phyloP scores from a whole-genome alignment of 2,888 invertebrate genomes.

The Graphium colonna region DNA sequence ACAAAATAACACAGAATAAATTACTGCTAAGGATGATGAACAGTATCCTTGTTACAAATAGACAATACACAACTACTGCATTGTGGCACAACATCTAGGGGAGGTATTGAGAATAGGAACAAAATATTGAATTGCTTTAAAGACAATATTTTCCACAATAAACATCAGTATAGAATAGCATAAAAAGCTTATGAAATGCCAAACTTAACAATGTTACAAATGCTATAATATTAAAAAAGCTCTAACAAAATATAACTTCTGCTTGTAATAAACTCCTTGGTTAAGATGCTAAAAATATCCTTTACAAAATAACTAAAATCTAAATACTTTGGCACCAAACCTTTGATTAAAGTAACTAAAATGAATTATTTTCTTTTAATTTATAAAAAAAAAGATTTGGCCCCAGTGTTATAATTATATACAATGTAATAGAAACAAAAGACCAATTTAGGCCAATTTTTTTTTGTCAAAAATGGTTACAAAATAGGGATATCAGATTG shows the following conservation, averaged over 20 bases:
- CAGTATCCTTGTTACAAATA: too few species aligned
- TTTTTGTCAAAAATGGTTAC: slow-evolving; percentile 4
- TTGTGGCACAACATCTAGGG: slow-evolving; percentile 1
- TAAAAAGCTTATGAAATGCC: not conserved
- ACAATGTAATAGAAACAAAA: slow-evolving; percentile 7
- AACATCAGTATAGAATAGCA: too few species aligned
- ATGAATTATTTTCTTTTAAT: not conserved
- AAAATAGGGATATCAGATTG: slow-evolving; percentile 13
- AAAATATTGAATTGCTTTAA: too few species aligned
- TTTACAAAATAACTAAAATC: not conserved
- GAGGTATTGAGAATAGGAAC: not conserved
- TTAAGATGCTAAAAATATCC: not conserved
- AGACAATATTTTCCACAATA: too few species aligned
- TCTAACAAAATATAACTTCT: not conserved
- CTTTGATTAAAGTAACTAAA: not conserved
- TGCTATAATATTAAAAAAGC: slow-evolving; percentile 8
- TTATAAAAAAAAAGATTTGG: slow-evolving; percentile 15
- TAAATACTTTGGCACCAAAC: slow-evolving; percentile 19
- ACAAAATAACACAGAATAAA: too few species aligned
- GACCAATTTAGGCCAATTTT: slow-evolving; percentile 14
- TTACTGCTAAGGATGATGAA: too few species aligned
- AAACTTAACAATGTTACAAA: not conserved
- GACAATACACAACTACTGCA: too few species aligned
- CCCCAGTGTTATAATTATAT: slow-evolving; percentile 11
- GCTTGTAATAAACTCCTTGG: not conserved